A percentile compares a stretch with the other conserved stretches of the same genome.
These are phyloP conservation scores for Goniozus legneri DNA, from an alignment of 1,140 invertebrate species.

Conservation along the genomic window DNA sequence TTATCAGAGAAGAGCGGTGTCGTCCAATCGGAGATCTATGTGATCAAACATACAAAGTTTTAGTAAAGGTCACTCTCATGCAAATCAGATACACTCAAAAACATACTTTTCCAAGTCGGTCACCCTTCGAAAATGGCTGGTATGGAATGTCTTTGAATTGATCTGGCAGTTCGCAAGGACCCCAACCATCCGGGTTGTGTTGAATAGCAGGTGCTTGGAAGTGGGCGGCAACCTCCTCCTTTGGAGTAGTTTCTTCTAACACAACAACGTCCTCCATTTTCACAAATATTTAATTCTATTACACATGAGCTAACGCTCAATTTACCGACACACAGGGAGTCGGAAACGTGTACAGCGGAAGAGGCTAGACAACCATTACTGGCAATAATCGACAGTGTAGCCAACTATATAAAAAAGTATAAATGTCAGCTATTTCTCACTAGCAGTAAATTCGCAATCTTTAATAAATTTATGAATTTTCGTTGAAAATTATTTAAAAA, in stretches of 20 bases:
- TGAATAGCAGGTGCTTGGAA: constrained; percentile 75
- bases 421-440: too few species aligned
- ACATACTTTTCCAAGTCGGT: constrained; percentile 86
- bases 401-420: too few species aligned
- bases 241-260: constrained; percentile 17
- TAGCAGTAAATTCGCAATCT: too few species aligned
- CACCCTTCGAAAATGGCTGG: constrained; percentile 96
- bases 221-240: constrained; percentile 41
- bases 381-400: too few species aligned
- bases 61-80: neutral
- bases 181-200: constrained; percentile 91
- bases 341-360: too few species aligned
- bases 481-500: too few species aligned
- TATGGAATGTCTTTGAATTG: constrained; percentile 98
- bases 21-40: constrained; percentile 94
- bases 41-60: constrained; percentile 19
- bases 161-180: constrained; percentile 89
- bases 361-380: too few species aligned
- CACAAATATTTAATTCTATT: too few species aligned
- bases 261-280: constrained; percentile 22
- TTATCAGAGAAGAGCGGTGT: constrained; percentile 92
- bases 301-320: too few species aligned
- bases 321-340: too few species aligned
- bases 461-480: too few species aligned
- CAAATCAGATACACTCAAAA: constrained; percentile 1